A percentile compares a stretch with the other conserved stretches of the same genome.
phyloP scores from a whole-genome alignment of 2,113 vertebrate species.

The Xiphophorus maculatus region DNA sequence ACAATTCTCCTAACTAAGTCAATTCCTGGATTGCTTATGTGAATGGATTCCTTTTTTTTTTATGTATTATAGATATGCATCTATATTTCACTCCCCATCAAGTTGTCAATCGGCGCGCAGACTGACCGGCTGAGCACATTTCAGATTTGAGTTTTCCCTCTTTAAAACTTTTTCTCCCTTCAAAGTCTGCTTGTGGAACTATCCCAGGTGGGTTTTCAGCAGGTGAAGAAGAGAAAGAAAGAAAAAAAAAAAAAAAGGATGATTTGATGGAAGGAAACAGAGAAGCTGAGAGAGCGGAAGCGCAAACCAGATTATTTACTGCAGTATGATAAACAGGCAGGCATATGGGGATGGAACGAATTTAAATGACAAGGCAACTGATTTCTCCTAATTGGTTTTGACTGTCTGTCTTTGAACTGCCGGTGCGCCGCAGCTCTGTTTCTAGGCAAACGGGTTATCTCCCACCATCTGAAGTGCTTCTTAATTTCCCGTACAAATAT shows the following conservation, averaged over 20 bases:
- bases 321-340: constrained; percentile 52
- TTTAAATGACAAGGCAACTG: constrained; percentile 73
- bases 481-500: constrained; percentile 63
- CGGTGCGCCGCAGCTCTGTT: constrained; percentile 32
- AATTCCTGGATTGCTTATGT: neutral
- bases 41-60: neutral
- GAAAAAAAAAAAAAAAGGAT: neutral
- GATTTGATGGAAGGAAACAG: constrained; percentile 4
- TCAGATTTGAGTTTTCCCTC: neutral
- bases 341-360: constrained; percentile 61
- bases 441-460: constrained; percentile 61
- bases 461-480: constrained; percentile 51
- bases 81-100: neutral
- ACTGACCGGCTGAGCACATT: neutral
- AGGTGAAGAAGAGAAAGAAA: neutral
- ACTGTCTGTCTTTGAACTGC: constrained; percentile 71
- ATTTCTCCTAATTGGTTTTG: constrained; percentile 76
- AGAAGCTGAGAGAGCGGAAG: constrained; percentile 6
- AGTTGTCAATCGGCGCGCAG: neutral
- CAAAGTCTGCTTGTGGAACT: constrained; percentile 20
- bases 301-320: constrained; percentile 57
- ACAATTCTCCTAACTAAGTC: neutral
- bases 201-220: constrained; percentile 8
- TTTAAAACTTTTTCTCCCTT: neutral
- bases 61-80: neutral